phyloP scores from a whole-genome alignment of 2,797 vertebrate species.

The Dryobates pubescens region DNA sequence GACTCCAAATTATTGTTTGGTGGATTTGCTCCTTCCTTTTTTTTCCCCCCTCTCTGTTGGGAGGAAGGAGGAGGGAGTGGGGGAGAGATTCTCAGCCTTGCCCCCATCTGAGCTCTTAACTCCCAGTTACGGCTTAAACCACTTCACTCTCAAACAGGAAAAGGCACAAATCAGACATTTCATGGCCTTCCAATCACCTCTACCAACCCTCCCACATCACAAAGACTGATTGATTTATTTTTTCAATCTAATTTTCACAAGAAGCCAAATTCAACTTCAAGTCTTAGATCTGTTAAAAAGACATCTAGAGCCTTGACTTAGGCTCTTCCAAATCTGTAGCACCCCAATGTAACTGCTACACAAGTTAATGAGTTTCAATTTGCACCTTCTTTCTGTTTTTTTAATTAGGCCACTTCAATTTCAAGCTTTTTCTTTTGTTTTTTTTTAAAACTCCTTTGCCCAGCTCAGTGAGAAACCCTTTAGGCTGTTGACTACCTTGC shows the following conservation, averaged over 20 bases:
- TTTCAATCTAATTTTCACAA: background rate
- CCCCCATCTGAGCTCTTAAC: too few species aligned
- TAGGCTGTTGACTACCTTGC: background rate
- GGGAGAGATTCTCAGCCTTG: too few species aligned
- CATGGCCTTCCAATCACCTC: background rate
- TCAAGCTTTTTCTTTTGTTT: background rate
- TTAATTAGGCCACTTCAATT: background rate
- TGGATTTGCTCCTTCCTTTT: too few species aligned
- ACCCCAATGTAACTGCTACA: background rate
- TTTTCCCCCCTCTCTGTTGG: too few species aligned
- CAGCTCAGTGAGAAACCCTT: background rate
- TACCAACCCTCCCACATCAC: too few species aligned
- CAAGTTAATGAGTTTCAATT: background rate
- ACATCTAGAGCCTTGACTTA: background rate
- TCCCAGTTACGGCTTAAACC: too few species aligned
- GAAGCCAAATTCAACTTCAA: background rate
- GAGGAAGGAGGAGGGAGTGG: too few species aligned
- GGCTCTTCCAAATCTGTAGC: background rate
- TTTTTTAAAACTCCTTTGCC: background rate
- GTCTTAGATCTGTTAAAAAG: background rate
- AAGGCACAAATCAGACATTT: background rate
- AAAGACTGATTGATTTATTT: background rate
- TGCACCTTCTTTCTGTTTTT: background rate
- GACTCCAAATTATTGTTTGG: too few species aligned
- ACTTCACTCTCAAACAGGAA: background rate